Conservation (phyloP, 1,140 invertebrate genomes). For the Drosophila bifasciata region DNA sequence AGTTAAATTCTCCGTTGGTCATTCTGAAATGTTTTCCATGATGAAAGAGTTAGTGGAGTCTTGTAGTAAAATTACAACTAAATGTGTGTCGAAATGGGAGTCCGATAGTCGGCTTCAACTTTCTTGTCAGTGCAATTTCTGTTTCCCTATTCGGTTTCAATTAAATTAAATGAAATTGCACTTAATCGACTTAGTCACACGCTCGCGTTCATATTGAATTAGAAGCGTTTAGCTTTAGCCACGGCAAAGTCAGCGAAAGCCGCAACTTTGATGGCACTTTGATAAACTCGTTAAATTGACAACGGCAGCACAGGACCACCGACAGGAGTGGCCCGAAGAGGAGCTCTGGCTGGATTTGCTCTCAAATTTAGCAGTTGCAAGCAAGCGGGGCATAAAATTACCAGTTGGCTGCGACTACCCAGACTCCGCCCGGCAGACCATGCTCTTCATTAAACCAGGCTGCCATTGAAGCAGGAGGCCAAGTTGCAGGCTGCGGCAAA, state of each 20-base stretch:
- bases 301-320: slow-evolving; percentile 9
- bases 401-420: slow-evolving; percentile 45
- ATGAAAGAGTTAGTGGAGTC: too few relatives aligned
- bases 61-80: too few relatives aligned
- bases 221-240: slow-evolving; percentile 60
- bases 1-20: too few relatives aligned
- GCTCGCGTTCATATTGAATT: slow-evolving; percentile 65
- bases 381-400: slow-evolving; percentile 75
- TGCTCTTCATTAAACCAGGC: slow-evolving; percentile 64
- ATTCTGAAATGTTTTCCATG: too few relatives aligned
- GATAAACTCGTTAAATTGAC: slow-evolving; percentile 63
- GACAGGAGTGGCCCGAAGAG: too few relatives aligned
- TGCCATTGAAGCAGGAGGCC: slow-evolving; percentile 19
- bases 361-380: slow-evolving; percentile 26
- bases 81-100: too few relatives aligned
- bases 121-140: neutral
- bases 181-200: slow-evolving; percentile 31
- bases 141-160: slow-evolving; percentile 28
- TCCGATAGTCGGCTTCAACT: too few relatives aligned
- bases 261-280: slow-evolving; percentile 63
- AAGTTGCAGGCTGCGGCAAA: slow-evolving; percentile 22
- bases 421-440: slow-evolving; percentile 4
- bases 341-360: neutral
- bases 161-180: slow-evolving; percentile 69
- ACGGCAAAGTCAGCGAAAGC: slow-evolving; percentile 40